Evolutionary conservation across 1,140 invertebrate species (phyloP), one percentile per base, ranked within the genome.

Genomic region (Leptinotarsa defecta): DNA sequence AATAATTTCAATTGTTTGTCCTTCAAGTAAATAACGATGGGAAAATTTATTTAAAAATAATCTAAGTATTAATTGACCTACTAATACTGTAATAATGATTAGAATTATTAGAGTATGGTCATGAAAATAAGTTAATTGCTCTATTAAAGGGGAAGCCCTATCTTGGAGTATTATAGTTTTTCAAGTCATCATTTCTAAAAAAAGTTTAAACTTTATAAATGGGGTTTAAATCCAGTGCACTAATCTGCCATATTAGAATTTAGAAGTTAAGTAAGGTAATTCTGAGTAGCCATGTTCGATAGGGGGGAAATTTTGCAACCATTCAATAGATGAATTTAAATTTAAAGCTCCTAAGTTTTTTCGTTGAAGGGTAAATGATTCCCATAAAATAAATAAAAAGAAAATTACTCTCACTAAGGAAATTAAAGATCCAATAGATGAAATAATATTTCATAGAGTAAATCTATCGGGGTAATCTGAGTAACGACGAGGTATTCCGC

Each of bases 401-500:
- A 89, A 83, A 68, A 91, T 78, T 78, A 89, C 84, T 70, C 83
- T 83, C 76, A 89, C 71, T 75, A 89, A 80, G 15, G 89, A 90
- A 80, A 91, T 89, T 75, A 89, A 81, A 74, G 89, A 89, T 68
- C 91, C 91, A 80, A 91, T 84, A 49, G 90, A 90, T 43, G 90
- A 91, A 76, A 92, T 78, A 78, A 88, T 82, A 88, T 93, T 93
- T 90, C 90, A 92, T 77, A 83, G 78, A 73, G 85, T 84, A 84
- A 86, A 93, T 72, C 84, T 84, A 87, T 93, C 91, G 6, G 91
- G 90, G 77, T 92, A 94, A 85, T 94, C 92, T 49, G 89, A 89
- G 78, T 92, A 92, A 57, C 92, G 91, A 71, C 92, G 90, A 57
- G 93, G 92, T 86, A 93, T 93, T 1, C 92, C 92, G 62, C 86